Evolutionary conservation across 2,113 vertebrate genomes (phyloP).

Genomic region (Macaca mulatta): DNA sequence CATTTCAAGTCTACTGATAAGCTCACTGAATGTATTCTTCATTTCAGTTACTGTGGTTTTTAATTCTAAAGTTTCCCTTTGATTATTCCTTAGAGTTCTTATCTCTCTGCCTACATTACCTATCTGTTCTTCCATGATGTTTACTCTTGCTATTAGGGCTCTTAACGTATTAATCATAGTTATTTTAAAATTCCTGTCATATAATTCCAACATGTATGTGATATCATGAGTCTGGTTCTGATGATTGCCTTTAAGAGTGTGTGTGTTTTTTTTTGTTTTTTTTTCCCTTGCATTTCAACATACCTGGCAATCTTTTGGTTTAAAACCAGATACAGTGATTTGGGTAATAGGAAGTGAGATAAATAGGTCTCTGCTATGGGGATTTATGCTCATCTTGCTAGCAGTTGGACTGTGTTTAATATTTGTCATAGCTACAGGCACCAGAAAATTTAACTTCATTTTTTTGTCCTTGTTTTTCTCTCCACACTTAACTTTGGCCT

Average conservation of each 20-base stretch:
- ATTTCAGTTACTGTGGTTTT: not conserved
- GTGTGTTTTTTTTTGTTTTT: not conserved
- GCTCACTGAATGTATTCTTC: not conserved
- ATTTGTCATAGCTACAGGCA: not conserved
- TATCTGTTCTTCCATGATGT: not conserved
- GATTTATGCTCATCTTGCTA: not conserved
- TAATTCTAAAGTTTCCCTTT: not conserved
- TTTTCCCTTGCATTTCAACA: not conserved
- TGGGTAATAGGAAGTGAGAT: not conserved
- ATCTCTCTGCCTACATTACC: not conserved
- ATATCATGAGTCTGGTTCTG: not conserved
- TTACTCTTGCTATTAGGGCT: not conserved
- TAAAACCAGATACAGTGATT: not conserved
- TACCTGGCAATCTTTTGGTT: not conserved
- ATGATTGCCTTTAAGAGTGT: not conserved
- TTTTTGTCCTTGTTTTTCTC: not conserved
- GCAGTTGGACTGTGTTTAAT: not conserved
- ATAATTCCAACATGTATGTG: not conserved
- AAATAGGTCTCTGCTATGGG: not conserved
- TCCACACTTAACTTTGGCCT: not conserved
- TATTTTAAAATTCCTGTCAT: not conserved
- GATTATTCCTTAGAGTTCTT: not conserved
- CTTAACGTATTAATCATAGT: not conserved
- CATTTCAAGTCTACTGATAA: not conserved
- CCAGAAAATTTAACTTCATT: not conserved